Evolutionary conservation across 2,888 invertebrate species (phyloP).

Genomic region (Spicauda simplicius): DNA sequence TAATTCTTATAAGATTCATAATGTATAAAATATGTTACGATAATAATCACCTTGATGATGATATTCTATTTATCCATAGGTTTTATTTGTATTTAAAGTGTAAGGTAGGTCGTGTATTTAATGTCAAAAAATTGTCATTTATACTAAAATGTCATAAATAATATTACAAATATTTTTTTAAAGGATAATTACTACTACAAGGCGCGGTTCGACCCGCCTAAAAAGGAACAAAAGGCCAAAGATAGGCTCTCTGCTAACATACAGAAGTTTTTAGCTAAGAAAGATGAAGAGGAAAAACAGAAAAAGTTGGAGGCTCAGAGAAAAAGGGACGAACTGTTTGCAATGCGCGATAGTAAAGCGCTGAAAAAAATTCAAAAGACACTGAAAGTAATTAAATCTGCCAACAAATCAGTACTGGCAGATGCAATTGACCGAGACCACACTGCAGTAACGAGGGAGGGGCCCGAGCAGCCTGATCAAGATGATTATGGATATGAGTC

Average conservation of each 20-base stretch:
- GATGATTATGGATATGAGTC: conserved; percentile 97
- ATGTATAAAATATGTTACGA: neutral
- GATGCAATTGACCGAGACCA: conserved; percentile 92
- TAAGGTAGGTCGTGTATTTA: no score
- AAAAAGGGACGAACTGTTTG: conserved; percentile 87
- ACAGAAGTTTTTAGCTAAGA: conserved; percentile 92
- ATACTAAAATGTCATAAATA: neutral
- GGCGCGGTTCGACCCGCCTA: conserved; percentile 92
- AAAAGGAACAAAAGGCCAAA: conserved; percentile 89
- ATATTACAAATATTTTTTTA: neutral
- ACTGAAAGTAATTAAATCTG: conserved; percentile 94
- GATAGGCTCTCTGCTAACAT: conserved; percentile 90
- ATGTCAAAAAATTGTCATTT: no score
- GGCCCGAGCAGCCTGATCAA: conserved; percentile 92
- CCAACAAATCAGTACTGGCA: conserved; percentile 93
- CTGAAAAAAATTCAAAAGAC: conserved; percentile 90
- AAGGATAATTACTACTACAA: conserved; percentile 87
- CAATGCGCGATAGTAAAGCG: conserved; percentile 89
- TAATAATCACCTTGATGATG: neutral
- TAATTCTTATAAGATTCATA: neutral
- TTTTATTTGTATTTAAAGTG: neutral
- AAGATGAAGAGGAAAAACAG: conserved; percentile 91
- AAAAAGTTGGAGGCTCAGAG: conserved; percentile 86
- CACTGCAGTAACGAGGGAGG: conserved; percentile 89
- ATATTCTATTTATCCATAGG: neutral